These are phyloP conservation scores for Calvadosia cruxmelitensis DNA, from an alignment of 30 jellyfish, hydroid and myxozoan genomes.

Conservation along the genomic window DNA sequence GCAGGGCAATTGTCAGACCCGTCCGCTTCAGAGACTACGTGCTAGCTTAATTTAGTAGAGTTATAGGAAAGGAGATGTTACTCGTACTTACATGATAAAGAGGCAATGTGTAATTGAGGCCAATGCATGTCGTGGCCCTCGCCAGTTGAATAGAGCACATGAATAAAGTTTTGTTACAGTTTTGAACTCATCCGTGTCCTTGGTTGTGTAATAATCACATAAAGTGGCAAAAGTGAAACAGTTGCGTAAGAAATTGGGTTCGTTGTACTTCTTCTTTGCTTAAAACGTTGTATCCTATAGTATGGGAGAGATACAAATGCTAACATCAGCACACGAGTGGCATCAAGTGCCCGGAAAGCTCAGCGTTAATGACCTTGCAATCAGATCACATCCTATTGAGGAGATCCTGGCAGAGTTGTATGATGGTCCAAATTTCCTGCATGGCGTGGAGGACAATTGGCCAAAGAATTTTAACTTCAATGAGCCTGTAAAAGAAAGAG, in stretches of 20 bases:
- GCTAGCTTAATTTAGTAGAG: too few species aligned
- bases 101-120: too few species aligned
- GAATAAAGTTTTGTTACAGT: too few species aligned
- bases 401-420: slow-evolving; percentile 19
- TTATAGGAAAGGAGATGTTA: too few species aligned
- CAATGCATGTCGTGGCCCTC: too few species aligned
- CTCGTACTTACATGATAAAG: too few species aligned
- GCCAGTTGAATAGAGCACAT: too few species aligned
- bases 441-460: slow-evolving; percentile 9
- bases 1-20: too few species aligned
- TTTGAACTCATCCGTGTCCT: too few species aligned
- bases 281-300: slow-evolving; percentile 36
- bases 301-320: slow-evolving; percentile 18
- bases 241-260: slow-evolving; percentile 21
- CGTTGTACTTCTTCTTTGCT: slow-evolving; percentile 2
- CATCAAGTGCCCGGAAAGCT: slow-evolving; percentile 27
- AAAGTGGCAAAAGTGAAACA: slow-evolving; percentile 6
- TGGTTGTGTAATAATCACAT: slow-evolving; percentile 10
- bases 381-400: slow-evolving; percentile 13
- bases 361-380: slow-evolving; percentile 26
- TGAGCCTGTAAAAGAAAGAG: neutral
- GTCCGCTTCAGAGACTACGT: too few species aligned
- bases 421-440: slow-evolving; percentile 30
- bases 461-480: neutral
- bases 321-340: slow-evolving; percentile 20